Evolutionary conservation across 64 coral and sea anemone genomes (phyloP), one percentile per base, ranked within the genome.

Genomic region (Montipora cactus): DNA sequence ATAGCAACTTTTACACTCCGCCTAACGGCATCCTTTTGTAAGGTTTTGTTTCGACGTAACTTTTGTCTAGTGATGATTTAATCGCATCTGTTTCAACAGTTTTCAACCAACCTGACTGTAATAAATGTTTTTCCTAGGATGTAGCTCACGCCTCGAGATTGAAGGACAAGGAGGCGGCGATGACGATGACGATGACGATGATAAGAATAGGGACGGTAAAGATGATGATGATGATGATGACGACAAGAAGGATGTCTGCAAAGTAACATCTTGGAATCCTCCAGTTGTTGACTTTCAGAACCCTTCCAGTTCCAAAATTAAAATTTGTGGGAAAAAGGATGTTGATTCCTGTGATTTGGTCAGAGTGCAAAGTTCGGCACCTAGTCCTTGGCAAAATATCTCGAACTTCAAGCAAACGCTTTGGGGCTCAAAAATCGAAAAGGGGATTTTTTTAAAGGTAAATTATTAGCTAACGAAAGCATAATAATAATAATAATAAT

Each of bases 181-280:
- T 22, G 78, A 57, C 10, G 78, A 47, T 48, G 59, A 50, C 18
- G 66, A 59, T 15, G 51, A 50, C 18, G 66, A 59, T 15, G 51
- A 80, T 11, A 49, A 84, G 1, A 37, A 37, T 1, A 37, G 28
- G 0, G 81, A 83, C 20, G 77, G 7, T 8, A 55, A 57, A 61
- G 0, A 82, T 16, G 80, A 59, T 61, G 28, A 37, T 37, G 53
- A 8, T 6, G 53, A 57, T 57, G 53, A 57, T 5, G 66, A 86
- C 1, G 64, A 85, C 11, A 37, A 48, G 9, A 84, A 84, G 69
- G 81, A 86, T 72, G 82, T 86, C 71, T 86, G 64, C 14, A 86
- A 86, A 21, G 19, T 68, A 8, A 49, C 8, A 1, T 2, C 61
- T 64, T 86, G 82, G 82, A 50, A 21, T 73, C 82, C 67, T 4